Evolutionary conservation across 2,888 invertebrate genomes (phyloP), one percentile per base, ranked within the genome.

Genomic region (Anoplius nigerrimus): DNA sequence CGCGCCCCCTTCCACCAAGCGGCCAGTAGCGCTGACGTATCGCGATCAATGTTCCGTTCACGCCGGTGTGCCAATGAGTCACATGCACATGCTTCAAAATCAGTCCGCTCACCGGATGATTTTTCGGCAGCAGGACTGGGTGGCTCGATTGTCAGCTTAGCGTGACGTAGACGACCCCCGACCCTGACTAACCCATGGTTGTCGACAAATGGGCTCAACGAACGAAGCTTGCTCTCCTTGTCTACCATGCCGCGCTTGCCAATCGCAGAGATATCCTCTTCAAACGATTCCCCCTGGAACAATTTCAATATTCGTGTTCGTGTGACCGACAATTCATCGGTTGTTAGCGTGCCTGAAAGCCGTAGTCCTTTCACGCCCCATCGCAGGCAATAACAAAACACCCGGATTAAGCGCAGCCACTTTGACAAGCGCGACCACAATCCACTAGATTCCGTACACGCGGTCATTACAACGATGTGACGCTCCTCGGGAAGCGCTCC

Each of bases 71-170:
- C 8, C 46, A 24, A 2, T 51, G 11, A n/a, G 4, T 55, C 0
- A 42, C 3, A 18, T 78, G 75, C 5, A 18, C 4, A 1, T 74
- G 52, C 1, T 24, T 46, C 0, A 74, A 62, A 13, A 77, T 62
- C 0, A 78, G 21, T 2, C 56, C 34, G 0, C 75, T 72, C 0
- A 75, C 54, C 15, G 62, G 54, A 16, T 64, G 60, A n/a, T 24
- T 16, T 0, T 45, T 4, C 0, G 75, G 74, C 1, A 77, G 53
- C 2, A 77, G 2, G 0, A 58, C 43, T 2, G 72, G 72, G 48
- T 76, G 72, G 13, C 5, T 24, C 27, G 1, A 60, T 66, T 1
- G 63, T 22, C 0, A 76, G n/a, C 0, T 46, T 13, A 1, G 27
- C 2, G 27, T 27, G 27, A 5, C 6, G 2, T 2, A 27, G 2